Conservation (phyloP, 2,888 invertebrate species). For the Acronicta aceris region DNA sequence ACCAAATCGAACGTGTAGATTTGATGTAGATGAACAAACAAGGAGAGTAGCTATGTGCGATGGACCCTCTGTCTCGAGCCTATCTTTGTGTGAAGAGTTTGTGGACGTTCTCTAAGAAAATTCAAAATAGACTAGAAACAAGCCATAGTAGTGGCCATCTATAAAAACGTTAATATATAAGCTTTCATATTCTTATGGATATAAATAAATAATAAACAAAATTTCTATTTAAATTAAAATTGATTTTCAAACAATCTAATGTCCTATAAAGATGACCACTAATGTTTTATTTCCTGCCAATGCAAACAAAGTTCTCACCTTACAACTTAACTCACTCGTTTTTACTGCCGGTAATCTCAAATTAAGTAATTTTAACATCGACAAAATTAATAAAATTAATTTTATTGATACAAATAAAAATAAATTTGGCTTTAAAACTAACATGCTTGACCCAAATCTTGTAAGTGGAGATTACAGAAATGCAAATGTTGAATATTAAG, state of each 20-base stretch:
- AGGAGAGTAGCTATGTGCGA: too few species aligned
- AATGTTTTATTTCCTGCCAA: neutral
- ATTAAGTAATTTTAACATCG: slow-evolving; percentile 37
- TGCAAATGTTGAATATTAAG: slow-evolving; percentile 52
- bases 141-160: too few species aligned
- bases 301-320: slow-evolving; percentile 8
- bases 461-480: slow-evolving; percentile 47
- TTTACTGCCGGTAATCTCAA: slow-evolving; percentile 23
- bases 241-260: slow-evolving; percentile 5
- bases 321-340: neutral
- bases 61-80: too few species aligned
- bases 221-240: neutral
- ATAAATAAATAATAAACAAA: too few species aligned
- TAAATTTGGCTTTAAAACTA: slow-evolving; percentile 42
- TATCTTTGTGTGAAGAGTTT: too few species aligned
- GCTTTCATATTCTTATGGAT: too few species aligned
- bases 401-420: slow-evolving; percentile 47
- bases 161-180: too few species aligned
- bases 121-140: too few species aligned
- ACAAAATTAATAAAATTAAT: slow-evolving; percentile 42
- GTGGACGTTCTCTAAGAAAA: too few species aligned
- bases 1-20: too few species aligned
- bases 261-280: neutral
- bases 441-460: slow-evolving; percentile 40
- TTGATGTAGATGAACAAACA: too few species aligned